Evolutionary conservation across 1,140 invertebrate genomes (phyloP).

Genomic region (Drosophila asahinai): DNA sequence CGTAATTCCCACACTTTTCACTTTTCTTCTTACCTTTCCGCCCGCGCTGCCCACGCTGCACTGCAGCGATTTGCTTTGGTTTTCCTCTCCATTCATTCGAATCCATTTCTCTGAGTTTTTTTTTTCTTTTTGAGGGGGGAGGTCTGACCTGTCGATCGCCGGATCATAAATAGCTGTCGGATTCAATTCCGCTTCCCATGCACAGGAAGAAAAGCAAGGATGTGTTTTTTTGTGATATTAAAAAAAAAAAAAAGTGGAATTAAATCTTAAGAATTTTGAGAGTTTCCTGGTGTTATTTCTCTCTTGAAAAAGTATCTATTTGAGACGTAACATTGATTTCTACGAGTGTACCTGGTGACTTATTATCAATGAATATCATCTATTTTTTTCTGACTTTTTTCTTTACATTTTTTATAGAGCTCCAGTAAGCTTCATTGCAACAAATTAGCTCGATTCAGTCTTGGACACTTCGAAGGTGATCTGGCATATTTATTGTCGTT

Average conservation of each 20-base stretch:
- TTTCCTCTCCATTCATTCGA: constrained; percentile 29
- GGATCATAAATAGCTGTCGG: constrained; percentile 72
- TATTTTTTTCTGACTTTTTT: not conserved
- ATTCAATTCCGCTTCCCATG: constrained; percentile 57
- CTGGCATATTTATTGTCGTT: constrained; percentile 38
- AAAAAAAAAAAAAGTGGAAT: too few relatives aligned
- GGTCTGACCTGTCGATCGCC: constrained; percentile 61
- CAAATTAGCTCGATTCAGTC: constrained; percentile 74
- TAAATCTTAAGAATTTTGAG: not conserved
- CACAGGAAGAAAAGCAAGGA: not conserved
- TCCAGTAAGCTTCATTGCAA: constrained; percentile 71
- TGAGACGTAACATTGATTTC: too few relatives aligned
- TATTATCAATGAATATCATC: not conserved
- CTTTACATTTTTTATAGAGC: not conserved
- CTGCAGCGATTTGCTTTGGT: constrained; percentile 20
- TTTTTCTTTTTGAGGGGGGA: constrained; percentile 9
- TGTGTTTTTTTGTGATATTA: too few relatives aligned
- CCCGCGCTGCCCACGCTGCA: constrained; percentile 34
- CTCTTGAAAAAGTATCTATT: too few relatives aligned
- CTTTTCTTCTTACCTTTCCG: constrained; percentile 11
- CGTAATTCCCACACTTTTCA: constrained; percentile 78
- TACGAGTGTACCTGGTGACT: not conserved
- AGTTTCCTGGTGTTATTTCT: too few relatives aligned
- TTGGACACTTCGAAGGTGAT: constrained; percentile 58
- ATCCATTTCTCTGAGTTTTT: constrained; percentile 29